A percentile compares a stretch with the other conserved stretches of the same genome.
These are phyloP conservation scores for Leptopilina myrica DNA, from an alignment of 2,888 invertebrate species.

Conservation along the genomic window DNA sequence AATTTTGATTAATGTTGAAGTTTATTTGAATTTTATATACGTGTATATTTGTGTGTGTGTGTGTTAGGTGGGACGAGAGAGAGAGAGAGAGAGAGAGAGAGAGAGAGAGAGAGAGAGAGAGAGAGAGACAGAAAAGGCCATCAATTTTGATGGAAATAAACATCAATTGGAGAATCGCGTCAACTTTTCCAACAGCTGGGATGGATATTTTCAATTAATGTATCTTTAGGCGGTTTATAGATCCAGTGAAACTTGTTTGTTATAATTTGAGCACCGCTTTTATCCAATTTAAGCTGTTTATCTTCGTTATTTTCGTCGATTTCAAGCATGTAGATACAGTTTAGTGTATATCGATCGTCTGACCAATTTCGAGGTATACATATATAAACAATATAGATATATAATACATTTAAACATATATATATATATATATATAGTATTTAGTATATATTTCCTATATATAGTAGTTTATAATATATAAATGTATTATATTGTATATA, in stretches of 20 bases:
- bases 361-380: background rate
- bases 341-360: slow-evolving; percentile 27
- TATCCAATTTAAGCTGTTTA: slow-evolving; percentile 36
- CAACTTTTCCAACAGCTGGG: slow-evolving; percentile 24
- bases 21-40: slow-evolving; percentile 26
- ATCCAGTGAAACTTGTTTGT: slow-evolving; percentile 33
- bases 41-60: background rate
- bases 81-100: background rate
- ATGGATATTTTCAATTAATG: slow-evolving; percentile 29
- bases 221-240: slow-evolving; percentile 37
- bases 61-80: background rate
- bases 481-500: too few relatives aligned
- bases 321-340: slow-evolving; percentile 23
- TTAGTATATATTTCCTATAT: too few relatives aligned
- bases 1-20: slow-evolving; percentile 29
- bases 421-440: background rate
- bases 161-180: slow-evolving; percentile 34
- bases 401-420: background rate
- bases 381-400: background rate
- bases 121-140: background rate
- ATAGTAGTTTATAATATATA: too few relatives aligned
- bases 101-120: background rate
- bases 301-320: slow-evolving; percentile 39
- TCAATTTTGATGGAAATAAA: slow-evolving; percentile 29
- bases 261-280: slow-evolving; percentile 33